A percentile compares a stretch with the other conserved stretches of the same genome.
These are phyloP conservation scores for Cavia aperea DNA, from an alignment of 2,113 vertebrate species.

Conservation along the genomic window DNA sequence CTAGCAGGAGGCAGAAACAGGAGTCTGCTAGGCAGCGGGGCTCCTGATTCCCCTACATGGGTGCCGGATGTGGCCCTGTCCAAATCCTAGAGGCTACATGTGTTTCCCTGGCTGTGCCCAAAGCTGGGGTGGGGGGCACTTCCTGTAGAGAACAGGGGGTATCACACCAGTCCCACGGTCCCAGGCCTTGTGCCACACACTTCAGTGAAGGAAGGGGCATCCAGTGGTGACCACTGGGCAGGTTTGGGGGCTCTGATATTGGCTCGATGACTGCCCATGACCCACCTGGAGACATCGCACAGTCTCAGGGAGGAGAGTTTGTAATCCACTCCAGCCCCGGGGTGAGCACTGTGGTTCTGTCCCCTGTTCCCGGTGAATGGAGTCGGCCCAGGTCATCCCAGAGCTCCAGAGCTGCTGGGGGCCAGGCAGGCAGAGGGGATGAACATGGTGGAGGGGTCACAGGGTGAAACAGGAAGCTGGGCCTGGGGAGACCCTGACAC, in stretches of 20 bases:
- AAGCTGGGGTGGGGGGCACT: not conserved
- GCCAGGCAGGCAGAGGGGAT: rapidly evolving
- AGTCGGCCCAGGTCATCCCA: rapidly evolving
- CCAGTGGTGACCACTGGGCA: rapidly evolving
- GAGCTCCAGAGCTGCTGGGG: not conserved
- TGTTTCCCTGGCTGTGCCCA: rapidly evolving
- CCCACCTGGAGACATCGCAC: rapidly evolving
- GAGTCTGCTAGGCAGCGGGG: rapidly evolving
- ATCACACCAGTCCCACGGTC: not conserved
- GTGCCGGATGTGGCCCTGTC: rapidly evolving
- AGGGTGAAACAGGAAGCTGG: rapidly evolving
- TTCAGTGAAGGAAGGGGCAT: not conserved
- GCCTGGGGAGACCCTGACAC: rapidly evolving
- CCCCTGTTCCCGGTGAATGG: rapidly evolving
- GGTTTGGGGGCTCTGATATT: not conserved
- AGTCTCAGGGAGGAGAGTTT: rapidly evolving
- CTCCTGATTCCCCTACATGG: not conserved
- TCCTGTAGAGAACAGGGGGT: not conserved
- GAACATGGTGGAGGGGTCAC: rapidly evolving
- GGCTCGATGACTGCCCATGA: not conserved
- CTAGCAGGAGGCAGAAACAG: not conserved
- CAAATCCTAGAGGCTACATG: rapidly evolving
- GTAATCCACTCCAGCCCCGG: not conserved
- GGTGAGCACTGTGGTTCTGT: rapidly evolving
- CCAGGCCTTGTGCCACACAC: not conserved